A percentile compares a stretch with the other conserved stretches of the same genome.
phyloP scores from a whole-genome alignment of 2,113 vertebrate genomes.

The Shinisaurus crocodilurus region DNA sequence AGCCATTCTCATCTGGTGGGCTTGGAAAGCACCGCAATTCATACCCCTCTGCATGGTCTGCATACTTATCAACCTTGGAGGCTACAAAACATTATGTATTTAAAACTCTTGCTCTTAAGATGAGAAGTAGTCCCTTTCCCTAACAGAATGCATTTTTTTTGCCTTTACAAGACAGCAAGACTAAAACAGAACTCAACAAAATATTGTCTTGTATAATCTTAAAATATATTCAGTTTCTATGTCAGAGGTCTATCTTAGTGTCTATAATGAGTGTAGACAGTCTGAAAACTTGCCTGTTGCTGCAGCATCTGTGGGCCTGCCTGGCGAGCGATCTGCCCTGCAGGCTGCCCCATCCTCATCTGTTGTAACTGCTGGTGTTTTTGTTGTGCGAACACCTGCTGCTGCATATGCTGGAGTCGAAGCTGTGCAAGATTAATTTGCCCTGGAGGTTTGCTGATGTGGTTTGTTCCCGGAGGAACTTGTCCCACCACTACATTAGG shows the following conservation, averaged over 20 bases:
- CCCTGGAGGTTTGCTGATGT: conserved; percentile 87
- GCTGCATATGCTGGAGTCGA: conserved; percentile 96
- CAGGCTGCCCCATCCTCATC: conserved; percentile 93
- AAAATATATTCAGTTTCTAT: conserved; percentile 4
- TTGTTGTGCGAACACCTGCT: conserved; percentile 92
- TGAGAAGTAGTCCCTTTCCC: conserved; percentile 52
- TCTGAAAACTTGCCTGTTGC: conserved; percentile 83
- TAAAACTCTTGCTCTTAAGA: conserved; percentile 55
- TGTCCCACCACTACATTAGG: conserved; percentile 89
- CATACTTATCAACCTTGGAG: conserved; percentile 98
- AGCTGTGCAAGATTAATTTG: conserved; percentile 98
- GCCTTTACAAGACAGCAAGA: conserved; percentile 39
- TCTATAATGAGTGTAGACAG: neutral
- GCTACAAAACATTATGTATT: conserved; percentile 81
- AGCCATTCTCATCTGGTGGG: conserved; percentile 95
- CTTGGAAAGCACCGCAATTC: conserved; percentile 93
- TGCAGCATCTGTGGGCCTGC: conserved; percentile 87
- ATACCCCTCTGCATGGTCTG: conserved; percentile 93
- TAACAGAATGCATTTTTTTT: conserved; percentile 16
- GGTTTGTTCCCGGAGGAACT: conserved; percentile 86
- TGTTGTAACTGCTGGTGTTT: conserved; percentile 91
- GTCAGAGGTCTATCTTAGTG: neutral
- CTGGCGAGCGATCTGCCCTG: conserved; percentile 87
- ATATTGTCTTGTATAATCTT: neutral
- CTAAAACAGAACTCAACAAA: conserved; percentile 16